These are phyloP conservation scores for Archilochus colubris DNA, from an alignment of 2,113 vertebrate genomes.

Conservation along the genomic window DNA sequence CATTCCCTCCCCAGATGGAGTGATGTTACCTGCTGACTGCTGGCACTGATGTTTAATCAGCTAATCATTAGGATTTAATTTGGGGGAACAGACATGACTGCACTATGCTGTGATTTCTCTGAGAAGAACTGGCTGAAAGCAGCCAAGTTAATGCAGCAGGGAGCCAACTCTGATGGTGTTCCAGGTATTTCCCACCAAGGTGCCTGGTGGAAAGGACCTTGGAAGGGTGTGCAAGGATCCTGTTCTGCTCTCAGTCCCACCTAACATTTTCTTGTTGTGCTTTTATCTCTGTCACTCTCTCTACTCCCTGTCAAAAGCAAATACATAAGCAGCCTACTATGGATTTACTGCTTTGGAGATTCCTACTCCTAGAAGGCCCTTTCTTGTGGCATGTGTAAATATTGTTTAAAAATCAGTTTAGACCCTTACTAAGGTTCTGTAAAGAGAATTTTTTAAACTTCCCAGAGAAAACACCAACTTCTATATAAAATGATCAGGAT, in stretches of 20 bases:
- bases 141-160: neutral
- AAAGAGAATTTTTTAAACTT: too few relatives aligned
- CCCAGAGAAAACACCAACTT: too few relatives aligned
- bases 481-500: too few relatives aligned
- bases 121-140: neutral
- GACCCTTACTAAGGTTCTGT: too few relatives aligned
- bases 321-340: too few relatives aligned
- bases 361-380: too few relatives aligned
- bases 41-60: neutral
- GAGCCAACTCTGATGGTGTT: neutral
- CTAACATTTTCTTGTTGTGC: neutral
- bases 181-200: neutral
- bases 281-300: neutral
- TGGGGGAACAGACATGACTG: neutral
- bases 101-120: neutral
- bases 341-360: too few relatives aligned
- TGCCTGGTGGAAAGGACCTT: neutral
- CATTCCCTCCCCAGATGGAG: neutral
- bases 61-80: conserved; percentile 6
- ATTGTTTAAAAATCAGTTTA: too few relatives aligned
- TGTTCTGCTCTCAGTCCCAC: neutral
- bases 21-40: neutral
- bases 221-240: neutral
- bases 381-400: too few relatives aligned
- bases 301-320: neutral